phyloP scores from a whole-genome alignment of 2,797 vertebrate genomes.

The Arrhamphus sclerolepis region DNA sequence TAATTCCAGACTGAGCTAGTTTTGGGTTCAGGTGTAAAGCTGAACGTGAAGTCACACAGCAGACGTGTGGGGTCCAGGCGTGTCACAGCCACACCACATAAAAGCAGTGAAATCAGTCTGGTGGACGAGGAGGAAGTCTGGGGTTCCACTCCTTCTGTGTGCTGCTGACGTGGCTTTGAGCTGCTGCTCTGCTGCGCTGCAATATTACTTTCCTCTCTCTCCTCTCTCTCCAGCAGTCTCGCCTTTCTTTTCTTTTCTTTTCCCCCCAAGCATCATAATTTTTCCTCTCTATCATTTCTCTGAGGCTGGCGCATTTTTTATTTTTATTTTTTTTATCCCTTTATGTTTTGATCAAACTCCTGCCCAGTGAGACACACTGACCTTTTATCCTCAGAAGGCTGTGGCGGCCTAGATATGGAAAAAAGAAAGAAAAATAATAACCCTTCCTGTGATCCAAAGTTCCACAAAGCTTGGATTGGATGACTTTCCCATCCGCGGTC shows the following conservation, averaged over 20 bases:
- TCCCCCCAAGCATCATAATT: conserved; percentile 53
- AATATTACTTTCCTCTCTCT: conserved; percentile 47
- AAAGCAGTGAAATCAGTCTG: conserved; percentile 54
- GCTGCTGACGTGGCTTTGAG: conserved; percentile 78
- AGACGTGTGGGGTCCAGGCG: conserved; percentile 31
- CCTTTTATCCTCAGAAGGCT: conserved; percentile 1
- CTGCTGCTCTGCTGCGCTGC: conserved; percentile 52
- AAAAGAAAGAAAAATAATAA: conserved; percentile 32
- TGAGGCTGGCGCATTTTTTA: conserved; percentile 31
- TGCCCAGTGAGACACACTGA: conserved; percentile 11
- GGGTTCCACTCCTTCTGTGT: conserved; percentile 64
- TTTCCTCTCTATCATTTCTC: conserved; percentile 55
- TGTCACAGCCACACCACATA: conserved; percentile 49
- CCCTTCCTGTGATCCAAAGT: conserved; percentile 23
- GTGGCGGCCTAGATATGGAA: conserved; percentile 26
- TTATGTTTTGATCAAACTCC: conserved; percentile 17
- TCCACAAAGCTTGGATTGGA: conserved; percentile 54
- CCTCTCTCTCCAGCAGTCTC: conserved; percentile 41
- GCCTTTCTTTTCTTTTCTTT: conserved; percentile 42
- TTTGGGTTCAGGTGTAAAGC: too few relatives aligned
- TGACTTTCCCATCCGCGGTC: conserved; percentile 30
- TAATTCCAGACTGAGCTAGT: too few relatives aligned
- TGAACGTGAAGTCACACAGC: conserved; percentile 17
- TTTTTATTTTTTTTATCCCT: conserved; percentile 31
- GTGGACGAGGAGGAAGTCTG: conserved; percentile 53